Conservation (phyloP, 2,888 invertebrate species). For the Automeris io region DNA sequence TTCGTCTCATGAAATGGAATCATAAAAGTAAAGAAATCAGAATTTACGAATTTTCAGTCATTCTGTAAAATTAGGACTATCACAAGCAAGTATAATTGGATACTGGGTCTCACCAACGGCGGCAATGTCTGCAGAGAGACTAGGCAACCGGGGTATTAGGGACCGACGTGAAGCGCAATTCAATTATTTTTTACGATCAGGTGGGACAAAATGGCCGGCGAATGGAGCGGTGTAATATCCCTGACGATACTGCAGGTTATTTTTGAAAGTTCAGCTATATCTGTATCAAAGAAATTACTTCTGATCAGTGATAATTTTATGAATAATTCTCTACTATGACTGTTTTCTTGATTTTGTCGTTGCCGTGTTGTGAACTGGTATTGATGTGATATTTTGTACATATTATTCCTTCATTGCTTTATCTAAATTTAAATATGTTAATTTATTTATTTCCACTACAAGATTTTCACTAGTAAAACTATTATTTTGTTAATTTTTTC, state of each 20-base stretch:
- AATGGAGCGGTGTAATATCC: conserved; percentile 43
- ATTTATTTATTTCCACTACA: too few relatives aligned
- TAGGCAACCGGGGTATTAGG: conserved; percentile 7
- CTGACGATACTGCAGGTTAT: conserved; percentile 29
- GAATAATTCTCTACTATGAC: too few relatives aligned
- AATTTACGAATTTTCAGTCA: background rate
- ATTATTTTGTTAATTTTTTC: too few relatives aligned
- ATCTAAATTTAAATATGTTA: too few relatives aligned
- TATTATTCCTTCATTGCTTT: too few relatives aligned
- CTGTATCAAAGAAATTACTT: conserved; percentile 12
- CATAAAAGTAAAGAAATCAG: background rate
- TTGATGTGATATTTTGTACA: too few relatives aligned
- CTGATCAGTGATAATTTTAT: background rate
- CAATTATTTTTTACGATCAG: conserved; percentile 73
- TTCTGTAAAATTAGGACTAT: background rate
- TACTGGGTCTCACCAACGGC: conserved; percentile 11
- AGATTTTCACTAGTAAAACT: too few relatives aligned
- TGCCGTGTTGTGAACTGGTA: too few relatives aligned
- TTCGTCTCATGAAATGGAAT: too few relatives aligned
- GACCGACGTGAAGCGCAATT: conserved; percentile 40
- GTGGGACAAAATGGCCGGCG: conserved; percentile 53
- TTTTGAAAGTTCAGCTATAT: conserved; percentile 38
- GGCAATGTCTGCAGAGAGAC: conserved; percentile 13
- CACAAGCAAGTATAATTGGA: conserved; percentile 8
- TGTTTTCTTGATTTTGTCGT: too few relatives aligned